Evolutionary conservation across 2,797 vertebrate genomes (phyloP).

Genomic region (Buceros bicornis): DNA sequence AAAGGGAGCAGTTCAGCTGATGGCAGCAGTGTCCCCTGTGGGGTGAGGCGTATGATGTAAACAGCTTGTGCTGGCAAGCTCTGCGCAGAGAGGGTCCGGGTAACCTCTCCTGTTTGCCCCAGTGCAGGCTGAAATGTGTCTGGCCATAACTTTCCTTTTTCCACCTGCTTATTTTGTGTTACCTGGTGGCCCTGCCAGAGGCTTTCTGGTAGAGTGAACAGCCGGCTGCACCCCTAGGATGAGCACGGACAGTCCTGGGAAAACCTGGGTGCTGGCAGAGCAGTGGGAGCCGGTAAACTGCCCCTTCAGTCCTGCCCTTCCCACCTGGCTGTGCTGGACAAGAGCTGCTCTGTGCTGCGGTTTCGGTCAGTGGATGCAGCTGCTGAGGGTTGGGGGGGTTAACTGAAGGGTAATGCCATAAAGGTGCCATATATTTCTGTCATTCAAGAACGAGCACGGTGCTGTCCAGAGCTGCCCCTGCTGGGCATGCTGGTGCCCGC

Average conservation of each 20-base stretch:
- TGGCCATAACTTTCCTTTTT: not conserved
- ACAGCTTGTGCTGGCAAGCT: not conserved
- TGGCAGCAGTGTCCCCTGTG: not conserved
- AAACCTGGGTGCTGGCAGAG: not conserved
- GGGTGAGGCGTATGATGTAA: no score
- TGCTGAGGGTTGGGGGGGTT: not conserved
- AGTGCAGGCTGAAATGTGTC: not conserved
- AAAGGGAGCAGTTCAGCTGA: not conserved
- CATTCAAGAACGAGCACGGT: accelerated
- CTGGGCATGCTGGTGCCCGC: accelerated
- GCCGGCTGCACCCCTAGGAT: not conserved
- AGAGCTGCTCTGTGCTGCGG: not conserved
- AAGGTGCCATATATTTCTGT: not conserved
- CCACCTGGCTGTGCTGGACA: not conserved
- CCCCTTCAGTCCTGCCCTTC: no score
- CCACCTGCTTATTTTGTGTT: not conserved
- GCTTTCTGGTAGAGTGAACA: not conserved
- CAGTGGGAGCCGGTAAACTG: not conserved
- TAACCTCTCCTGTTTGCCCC: not conserved
- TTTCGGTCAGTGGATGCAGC: accelerated
- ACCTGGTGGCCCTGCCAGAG: accelerated
- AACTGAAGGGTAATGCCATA: not conserved
- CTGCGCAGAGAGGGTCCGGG: accelerated
- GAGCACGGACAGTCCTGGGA: not conserved
- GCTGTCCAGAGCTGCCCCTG: accelerated